Evolutionary conservation across 1,140 invertebrate species (phyloP).

Genomic region (Lasaia peninsularis): DNA sequence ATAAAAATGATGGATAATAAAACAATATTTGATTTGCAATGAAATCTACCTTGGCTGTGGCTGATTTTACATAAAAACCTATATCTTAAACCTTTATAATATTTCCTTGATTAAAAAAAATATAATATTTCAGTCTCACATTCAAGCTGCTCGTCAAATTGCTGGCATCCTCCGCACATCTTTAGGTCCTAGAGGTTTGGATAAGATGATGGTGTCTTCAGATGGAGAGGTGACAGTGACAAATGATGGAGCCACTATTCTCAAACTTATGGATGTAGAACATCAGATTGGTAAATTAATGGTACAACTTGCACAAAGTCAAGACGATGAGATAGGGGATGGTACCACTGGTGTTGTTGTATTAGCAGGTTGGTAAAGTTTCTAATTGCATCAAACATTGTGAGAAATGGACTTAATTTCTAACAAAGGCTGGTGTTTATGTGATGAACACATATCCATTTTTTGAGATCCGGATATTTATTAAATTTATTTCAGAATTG

Average conservation of each 20-base stretch:
- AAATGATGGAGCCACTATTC: slow-evolving; percentile 99
- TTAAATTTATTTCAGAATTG: too few species aligned
- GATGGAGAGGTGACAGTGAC: slow-evolving; percentile 99
- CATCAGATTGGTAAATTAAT: slow-evolving; percentile 99
- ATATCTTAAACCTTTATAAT: too few species aligned
- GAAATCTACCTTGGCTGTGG: slow-evolving; percentile 41
- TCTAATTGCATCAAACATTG: too few species aligned
- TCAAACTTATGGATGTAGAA: slow-evolving; percentile 99
- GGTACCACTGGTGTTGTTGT: slow-evolving; percentile 99
- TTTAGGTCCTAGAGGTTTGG: slow-evolving; percentile 96
- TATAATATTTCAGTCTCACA: slow-evolving; percentile 90
- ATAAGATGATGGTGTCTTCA: slow-evolving; percentile 97
- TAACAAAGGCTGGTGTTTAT: too few species aligned
- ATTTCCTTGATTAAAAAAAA: too few species aligned
- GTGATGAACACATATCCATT: too few species aligned
- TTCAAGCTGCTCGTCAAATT: slow-evolving; percentile 95
- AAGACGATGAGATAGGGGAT: slow-evolving; percentile 99
- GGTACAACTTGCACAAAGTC: slow-evolving; percentile 98
- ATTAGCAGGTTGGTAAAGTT: slow-evolving; percentile 75
- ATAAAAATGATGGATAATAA: background rate
- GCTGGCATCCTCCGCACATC: slow-evolving; percentile 94
- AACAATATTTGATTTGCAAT: slow-evolving; percentile 30
- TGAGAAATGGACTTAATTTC: too few species aligned
- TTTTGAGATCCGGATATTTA: too few species aligned
- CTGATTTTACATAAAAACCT: too few species aligned